These are phyloP conservation scores for Dipus sagitta DNA, from an alignment of 2,797 vertebrate species.

Conservation along the genomic window DNA sequence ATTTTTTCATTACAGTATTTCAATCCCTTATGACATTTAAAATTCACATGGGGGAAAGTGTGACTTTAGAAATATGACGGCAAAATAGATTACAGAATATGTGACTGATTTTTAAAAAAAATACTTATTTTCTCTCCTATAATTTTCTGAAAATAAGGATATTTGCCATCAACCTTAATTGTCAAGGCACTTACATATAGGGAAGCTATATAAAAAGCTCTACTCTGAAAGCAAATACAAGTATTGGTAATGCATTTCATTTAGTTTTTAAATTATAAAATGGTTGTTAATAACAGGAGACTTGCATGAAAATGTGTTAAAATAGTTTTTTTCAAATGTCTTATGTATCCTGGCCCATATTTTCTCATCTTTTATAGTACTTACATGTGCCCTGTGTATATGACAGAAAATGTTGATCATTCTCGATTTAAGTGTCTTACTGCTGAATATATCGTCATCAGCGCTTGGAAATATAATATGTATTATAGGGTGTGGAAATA, in stretches of 20 bases:
- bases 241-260: conserved; percentile 12
- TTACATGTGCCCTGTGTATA: background rate
- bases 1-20: background rate
- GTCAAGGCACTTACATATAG: background rate
- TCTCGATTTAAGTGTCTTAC: conserved; percentile 47
- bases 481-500: conserved; percentile 31
- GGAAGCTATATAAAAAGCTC: background rate
- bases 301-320: conserved; percentile 34
- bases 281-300: background rate
- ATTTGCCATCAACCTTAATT: conserved; percentile 8
- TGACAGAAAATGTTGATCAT: conserved; percentile 34
- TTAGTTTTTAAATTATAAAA: conserved; percentile 58
- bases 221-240: conserved; percentile 1
- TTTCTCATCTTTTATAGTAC: background rate
- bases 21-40: conserved; percentile 47
- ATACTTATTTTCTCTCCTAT: conserved; percentile 27
- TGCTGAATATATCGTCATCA: conserved; percentile 47
- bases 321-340: conserved; percentile 46
- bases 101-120: conserved; percentile 53
- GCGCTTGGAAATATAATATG: conserved; percentile 35
- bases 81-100: conserved; percentile 8
- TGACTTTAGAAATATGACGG: conserved; percentile 31
- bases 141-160: conserved; percentile 58
- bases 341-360: background rate
- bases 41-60: conserved; percentile 18